Evolutionary conservation across 2,113 vertebrate species (phyloP).

Genomic region (Callipepla californica): DNA sequence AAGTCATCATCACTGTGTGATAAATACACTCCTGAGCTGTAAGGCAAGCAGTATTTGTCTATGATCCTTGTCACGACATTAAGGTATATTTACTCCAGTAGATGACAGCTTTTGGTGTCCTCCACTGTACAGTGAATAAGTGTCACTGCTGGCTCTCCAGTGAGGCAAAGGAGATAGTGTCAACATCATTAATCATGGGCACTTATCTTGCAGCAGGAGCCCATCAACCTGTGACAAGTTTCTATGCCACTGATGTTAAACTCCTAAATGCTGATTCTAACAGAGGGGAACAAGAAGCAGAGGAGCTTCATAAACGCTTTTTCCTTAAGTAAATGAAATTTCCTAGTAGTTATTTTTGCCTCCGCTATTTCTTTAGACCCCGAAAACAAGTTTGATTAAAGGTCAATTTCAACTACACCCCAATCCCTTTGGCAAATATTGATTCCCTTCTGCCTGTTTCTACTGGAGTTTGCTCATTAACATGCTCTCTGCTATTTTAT

Average conservation of each 20-base stretch:
- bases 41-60: background rate
- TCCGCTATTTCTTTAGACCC: background rate
- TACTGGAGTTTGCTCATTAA: background rate
- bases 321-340: background rate
- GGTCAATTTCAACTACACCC: background rate
- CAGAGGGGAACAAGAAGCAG: background rate
- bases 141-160: background rate
- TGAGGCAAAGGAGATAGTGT: constrained; percentile 34
- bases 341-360: background rate
- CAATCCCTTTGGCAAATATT: background rate
- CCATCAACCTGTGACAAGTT: constrained; percentile 68
- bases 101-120: constrained; percentile 25
- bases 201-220: constrained; percentile 64
- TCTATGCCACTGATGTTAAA: constrained; percentile 66
- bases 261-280: constrained; percentile 50
- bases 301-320: background rate
- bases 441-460: background rate
- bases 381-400: background rate
- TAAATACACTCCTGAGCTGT: background rate
- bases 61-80: constrained; percentile 25
- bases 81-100: constrained; percentile 55
- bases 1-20: background rate
- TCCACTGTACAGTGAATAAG: constrained; percentile 42
- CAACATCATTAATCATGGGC: constrained; percentile 62
- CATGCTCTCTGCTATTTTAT: background rate